phyloP scores from a whole-genome alignment of 2,797 vertebrate genomes.

The Synaphobranchus kaupii region DNA sequence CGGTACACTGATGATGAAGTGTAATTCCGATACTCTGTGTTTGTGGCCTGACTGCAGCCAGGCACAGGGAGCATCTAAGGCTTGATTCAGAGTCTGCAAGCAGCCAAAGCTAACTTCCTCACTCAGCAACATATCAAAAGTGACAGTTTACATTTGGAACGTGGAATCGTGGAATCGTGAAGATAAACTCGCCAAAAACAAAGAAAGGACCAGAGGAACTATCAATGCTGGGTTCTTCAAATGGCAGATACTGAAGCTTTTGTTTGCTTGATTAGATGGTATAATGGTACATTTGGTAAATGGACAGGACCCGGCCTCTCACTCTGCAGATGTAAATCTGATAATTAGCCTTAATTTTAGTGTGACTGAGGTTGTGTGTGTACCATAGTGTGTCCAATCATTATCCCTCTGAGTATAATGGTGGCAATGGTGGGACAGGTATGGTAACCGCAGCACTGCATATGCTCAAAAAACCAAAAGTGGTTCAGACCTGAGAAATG shows the following conservation, averaged over 20 bases:
- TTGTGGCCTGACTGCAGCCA: background rate
- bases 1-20: background rate
- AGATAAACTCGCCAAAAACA: background rate
- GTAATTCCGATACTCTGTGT: background rate
- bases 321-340: conserved; percentile 46
- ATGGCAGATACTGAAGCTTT: conserved; percentile 31
- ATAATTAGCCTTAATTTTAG: conserved; percentile 55
- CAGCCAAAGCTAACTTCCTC: background rate
- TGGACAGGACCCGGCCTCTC: conserved; percentile 45
- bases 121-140: background rate
- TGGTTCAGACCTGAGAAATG: background rate
- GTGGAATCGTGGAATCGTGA: too few species aligned
- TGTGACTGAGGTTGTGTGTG: conserved; percentile 26
- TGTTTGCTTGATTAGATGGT: conserved; percentile 46
- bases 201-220: conserved; percentile 36
- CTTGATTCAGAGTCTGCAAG: background rate
- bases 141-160: conserved; percentile 50
- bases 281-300: conserved; percentile 39
- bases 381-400: background rate
- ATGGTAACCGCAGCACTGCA: background rate
- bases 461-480: background rate
- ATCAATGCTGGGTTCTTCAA: conserved; percentile 31
- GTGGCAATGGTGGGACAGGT: background rate
- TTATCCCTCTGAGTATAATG: background rate
- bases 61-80: background rate